Conservation (phyloP, 2,888 invertebrate species). For the Mesorhabditis belari region DNA sequence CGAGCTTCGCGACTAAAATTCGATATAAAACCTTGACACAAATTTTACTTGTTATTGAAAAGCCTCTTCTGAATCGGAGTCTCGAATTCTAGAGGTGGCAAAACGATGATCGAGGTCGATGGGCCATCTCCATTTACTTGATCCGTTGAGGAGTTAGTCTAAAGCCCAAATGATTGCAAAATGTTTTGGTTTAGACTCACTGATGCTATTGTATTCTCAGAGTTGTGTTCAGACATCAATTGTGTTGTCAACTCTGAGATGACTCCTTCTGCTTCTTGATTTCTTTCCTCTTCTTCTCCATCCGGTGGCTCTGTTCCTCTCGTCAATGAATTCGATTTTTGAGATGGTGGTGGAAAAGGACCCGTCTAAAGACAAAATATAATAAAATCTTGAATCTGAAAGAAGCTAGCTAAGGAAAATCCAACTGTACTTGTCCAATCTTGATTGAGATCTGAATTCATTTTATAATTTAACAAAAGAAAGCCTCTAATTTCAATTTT, state of each 20-base stretch:
- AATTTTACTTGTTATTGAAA: not conserved
- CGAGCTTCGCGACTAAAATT: not conserved
- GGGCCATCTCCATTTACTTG: not conserved
- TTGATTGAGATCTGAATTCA: too few relatives aligned
- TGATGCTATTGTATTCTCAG: not conserved
- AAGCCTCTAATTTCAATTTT: not conserved
- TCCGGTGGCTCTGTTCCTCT: slow-evolving; percentile 25
- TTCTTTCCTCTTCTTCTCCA: slow-evolving; percentile 44
- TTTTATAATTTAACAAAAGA: too few relatives aligned
- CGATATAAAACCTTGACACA: not conserved
- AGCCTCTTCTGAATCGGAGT: not conserved
- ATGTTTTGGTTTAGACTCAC: not conserved
- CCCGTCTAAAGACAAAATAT: slow-evolving; percentile 21
- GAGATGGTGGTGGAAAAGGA: slow-evolving; percentile 41
- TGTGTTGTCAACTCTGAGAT: slow-evolving; percentile 15
- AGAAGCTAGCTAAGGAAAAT: too few relatives aligned
- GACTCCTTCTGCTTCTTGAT: slow-evolving; percentile 31
- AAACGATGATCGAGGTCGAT: too few relatives aligned
- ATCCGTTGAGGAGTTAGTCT: not conserved
- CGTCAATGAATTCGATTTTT: slow-evolving; percentile 38
- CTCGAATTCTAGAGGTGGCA: not conserved
- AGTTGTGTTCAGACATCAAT: not conserved
- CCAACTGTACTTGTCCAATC: too few relatives aligned
- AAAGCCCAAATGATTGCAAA: not conserved
- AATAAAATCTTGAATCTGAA: not conserved